Conservation (phyloP, 2,797 vertebrate genomes). For the Cyprinodon diabolis region DNA sequence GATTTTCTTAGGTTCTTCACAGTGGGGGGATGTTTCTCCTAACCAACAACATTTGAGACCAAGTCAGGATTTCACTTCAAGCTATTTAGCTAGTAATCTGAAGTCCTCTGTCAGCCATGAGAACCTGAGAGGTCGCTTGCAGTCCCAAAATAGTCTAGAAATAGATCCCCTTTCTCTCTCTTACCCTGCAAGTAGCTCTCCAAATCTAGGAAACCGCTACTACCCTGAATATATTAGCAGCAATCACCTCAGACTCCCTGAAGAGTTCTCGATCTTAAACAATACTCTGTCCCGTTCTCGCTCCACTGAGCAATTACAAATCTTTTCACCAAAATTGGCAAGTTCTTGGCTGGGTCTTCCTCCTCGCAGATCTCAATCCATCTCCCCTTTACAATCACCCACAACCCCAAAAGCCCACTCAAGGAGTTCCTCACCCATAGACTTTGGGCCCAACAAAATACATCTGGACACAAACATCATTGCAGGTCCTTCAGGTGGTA, state of each 20-base stretch:
- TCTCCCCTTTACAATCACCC: fast-evolving
- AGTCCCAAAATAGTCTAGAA: neutral
- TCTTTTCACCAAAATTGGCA: fast-evolving
- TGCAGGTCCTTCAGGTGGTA: neutral
- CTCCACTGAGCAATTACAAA: neutral
- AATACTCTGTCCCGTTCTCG: fast-evolving
- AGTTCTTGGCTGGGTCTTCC: neutral
- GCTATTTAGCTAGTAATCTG: neutral
- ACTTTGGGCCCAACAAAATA: neutral
- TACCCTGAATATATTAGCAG: neutral
- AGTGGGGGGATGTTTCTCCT: neutral
- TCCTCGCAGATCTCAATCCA: neutral
- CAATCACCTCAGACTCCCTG: constrained; percentile 21
- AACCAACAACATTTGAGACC: neutral
- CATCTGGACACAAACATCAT: neutral
- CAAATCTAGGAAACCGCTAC: neutral
- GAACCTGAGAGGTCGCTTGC: neutral
- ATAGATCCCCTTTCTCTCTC: constrained; percentile 40
- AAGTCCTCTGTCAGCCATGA: constrained; percentile 17
- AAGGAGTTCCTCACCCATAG: neutral
- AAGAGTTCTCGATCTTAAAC: neutral
- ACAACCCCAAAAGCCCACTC: neutral
- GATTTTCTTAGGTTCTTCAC: neutral
- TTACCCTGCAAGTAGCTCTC: constrained; percentile 22
- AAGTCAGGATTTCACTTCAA: neutral